Percentiles rank a stretch among this genome's conserved stretches.
Conservation (phyloP, 2,113 vertebrate species). For the Perca schrenkii region DNA sequence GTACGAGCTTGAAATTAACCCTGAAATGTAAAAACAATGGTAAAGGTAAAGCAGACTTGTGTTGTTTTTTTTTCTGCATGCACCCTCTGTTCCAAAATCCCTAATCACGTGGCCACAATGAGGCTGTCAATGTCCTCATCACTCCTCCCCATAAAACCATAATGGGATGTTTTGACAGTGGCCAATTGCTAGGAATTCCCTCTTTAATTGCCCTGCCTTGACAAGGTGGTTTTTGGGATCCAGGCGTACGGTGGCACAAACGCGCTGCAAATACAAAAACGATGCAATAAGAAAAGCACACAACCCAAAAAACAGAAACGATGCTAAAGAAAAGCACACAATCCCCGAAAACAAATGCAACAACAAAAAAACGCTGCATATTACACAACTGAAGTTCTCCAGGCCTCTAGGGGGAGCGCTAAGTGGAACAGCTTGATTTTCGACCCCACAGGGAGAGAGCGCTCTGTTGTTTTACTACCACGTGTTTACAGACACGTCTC, state of each 20-base stretch:
- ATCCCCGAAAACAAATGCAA: no score
- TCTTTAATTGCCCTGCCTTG: constrained; percentile 46
- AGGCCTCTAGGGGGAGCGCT: no score
- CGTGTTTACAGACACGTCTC: no score
- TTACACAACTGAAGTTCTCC: no score
- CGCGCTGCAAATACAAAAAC: no score
- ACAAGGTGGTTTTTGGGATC: constrained; percentile 50
- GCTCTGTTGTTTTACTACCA: no score
- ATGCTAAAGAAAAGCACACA: no score
- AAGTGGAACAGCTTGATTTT: no score
- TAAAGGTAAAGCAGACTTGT: not conserved
- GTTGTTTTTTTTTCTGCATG: constrained; percentile 16
- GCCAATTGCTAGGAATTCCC: constrained; percentile 49
- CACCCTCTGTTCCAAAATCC: not conserved
- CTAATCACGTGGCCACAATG: not conserved
- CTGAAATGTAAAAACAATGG: not conserved
- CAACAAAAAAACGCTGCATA: no score
- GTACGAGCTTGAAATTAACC: not conserved
- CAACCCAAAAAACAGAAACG: no score
- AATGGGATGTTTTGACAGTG: constrained; percentile 74
- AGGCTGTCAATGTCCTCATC: constrained; percentile 16
- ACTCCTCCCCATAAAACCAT: constrained; percentile 62
- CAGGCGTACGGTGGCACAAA: not conserved
- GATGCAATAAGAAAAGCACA: no score
- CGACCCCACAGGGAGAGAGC: no score